Evolutionary conservation across 2,888 invertebrate species (phyloP).

Genomic region (Gandaritis pyraliata): DNA sequence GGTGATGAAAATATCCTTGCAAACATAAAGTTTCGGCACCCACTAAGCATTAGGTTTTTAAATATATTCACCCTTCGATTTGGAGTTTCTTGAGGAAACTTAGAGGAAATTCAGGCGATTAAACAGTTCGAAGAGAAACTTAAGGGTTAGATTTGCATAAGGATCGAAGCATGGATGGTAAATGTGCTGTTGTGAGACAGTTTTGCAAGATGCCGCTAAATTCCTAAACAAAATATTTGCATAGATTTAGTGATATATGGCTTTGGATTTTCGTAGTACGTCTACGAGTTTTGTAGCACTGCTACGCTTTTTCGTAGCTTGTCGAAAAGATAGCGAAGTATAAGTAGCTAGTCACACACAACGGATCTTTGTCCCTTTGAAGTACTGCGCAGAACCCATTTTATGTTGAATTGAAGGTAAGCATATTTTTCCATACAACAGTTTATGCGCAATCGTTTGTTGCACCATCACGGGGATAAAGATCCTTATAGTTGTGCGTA

Average conservation of each 20-base stretch:
- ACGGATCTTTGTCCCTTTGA: too few relatives aligned
- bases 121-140: conserved; percentile 73
- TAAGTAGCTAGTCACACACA: too few relatives aligned
- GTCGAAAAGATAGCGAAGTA: too few relatives aligned
- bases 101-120: conserved; percentile 76
- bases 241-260: conserved; percentile 21
- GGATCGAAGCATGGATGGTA: conserved; percentile 52
- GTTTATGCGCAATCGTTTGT: too few relatives aligned
- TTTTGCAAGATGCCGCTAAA: conserved; percentile 37
- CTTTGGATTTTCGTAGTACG: conserved; percentile 15
- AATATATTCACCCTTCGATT: conserved; percentile 83
- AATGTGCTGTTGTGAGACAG: conserved; percentile 43
- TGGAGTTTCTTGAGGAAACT: conserved; percentile 67
- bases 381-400: too few relatives aligned
- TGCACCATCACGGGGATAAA: too few relatives aligned
- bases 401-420: too few relatives aligned
- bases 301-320: conserved; percentile 1
- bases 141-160: conserved; percentile 81
- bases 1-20: conserved; percentile 55
- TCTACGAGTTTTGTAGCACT: conserved; percentile 13
- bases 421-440: too few relatives aligned
- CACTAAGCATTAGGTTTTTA: conserved; percentile 78
- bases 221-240: conserved; percentile 35
- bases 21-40: conserved; percentile 75
- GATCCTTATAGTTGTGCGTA: too few relatives aligned